Conservation (phyloP, 2,888 invertebrate species). For the Drosophila crucigera region DNA sequence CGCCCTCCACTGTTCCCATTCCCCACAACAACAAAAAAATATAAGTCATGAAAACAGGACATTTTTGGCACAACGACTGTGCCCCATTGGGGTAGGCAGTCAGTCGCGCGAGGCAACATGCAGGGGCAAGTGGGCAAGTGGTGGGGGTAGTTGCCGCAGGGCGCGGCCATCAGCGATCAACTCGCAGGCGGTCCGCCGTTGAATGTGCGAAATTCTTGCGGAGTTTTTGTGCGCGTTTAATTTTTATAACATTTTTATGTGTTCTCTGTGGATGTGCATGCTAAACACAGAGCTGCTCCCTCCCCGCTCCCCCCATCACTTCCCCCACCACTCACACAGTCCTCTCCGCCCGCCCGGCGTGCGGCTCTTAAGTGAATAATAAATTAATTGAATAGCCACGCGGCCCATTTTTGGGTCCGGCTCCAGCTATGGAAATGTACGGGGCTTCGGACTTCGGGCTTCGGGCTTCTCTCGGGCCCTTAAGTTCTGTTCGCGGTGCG, state of each 20-base stretch:
- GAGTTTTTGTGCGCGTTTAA: slow-evolving; percentile 68
- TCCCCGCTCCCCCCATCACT: background rate
- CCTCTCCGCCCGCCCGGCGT: slow-evolving; percentile 21
- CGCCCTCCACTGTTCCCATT: background rate
- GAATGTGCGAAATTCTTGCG: slow-evolving; percentile 74
- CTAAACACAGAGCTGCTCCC: slow-evolving; percentile 37
- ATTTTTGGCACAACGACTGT: slow-evolving; percentile 59
- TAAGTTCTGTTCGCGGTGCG: slow-evolving; percentile 6
- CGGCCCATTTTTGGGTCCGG: slow-evolving; percentile 58
- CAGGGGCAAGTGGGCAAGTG: background rate
- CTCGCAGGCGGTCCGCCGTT: slow-evolving; percentile 38
- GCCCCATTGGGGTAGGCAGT: slow-evolving; percentile 15
- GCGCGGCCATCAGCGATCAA: slow-evolving; percentile 47
- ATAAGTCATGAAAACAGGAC: slow-evolving; percentile 50
- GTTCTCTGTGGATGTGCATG: slow-evolving; percentile 58
- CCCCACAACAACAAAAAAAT: background rate
- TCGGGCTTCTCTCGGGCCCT: slow-evolving; percentile 8
- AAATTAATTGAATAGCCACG: slow-evolving; percentile 79
- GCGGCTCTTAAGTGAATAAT: slow-evolving; percentile 78
- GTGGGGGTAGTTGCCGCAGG: slow-evolving; percentile 10
- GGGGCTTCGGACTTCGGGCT: background rate
- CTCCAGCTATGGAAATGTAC: slow-evolving; percentile 1
- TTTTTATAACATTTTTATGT: slow-evolving; percentile 80
- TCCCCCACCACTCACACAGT: background rate
- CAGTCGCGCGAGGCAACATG: background rate